A percentile compares a stretch with the other conserved stretches of the same genome.
phyloP scores from a whole-genome alignment of 2,797 vertebrate genomes.

The Hafferia zeledoni region DNA sequence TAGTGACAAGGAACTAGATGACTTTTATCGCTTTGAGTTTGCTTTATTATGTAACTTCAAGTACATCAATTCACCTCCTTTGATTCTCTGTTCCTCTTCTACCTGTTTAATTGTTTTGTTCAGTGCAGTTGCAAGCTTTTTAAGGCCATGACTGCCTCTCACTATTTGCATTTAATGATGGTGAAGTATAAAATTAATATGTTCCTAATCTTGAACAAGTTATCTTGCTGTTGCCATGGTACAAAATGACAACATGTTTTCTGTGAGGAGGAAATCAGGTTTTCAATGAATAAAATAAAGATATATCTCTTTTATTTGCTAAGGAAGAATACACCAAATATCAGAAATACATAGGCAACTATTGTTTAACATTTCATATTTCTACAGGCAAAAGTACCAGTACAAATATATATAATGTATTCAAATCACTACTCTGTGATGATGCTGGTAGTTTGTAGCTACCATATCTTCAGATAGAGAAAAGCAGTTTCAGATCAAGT shows the following conservation, averaged over 20 bases:
- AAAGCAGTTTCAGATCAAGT: not conserved
- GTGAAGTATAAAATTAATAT: not conserved
- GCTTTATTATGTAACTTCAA: not conserved
- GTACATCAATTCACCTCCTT: not conserved
- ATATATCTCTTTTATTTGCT: rapidly evolving
- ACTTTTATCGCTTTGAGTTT: not conserved
- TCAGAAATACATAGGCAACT: not conserved
- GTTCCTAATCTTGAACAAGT: not conserved
- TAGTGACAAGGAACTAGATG: not conserved
- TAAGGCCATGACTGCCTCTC: not conserved
- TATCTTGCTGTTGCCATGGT: not conserved
- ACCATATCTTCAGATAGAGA: not conserved
- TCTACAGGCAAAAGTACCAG: not conserved
- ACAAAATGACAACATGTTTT: not conserved
- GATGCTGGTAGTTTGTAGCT: not conserved
- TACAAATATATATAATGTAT: not conserved
- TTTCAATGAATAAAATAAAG: not conserved
- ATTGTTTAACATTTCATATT: not conserved
- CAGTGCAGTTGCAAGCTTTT: not conserved
- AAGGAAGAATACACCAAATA: not conserved
- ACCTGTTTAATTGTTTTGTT: not conserved
- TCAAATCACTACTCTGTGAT: not conserved
- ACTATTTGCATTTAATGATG: not conserved
- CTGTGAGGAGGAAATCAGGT: not conserved
- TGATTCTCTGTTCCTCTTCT: not conserved